Evolutionary conservation across 2,113 vertebrate genomes (phyloP).

Genomic region (Neogobius melanostomus): DNA sequence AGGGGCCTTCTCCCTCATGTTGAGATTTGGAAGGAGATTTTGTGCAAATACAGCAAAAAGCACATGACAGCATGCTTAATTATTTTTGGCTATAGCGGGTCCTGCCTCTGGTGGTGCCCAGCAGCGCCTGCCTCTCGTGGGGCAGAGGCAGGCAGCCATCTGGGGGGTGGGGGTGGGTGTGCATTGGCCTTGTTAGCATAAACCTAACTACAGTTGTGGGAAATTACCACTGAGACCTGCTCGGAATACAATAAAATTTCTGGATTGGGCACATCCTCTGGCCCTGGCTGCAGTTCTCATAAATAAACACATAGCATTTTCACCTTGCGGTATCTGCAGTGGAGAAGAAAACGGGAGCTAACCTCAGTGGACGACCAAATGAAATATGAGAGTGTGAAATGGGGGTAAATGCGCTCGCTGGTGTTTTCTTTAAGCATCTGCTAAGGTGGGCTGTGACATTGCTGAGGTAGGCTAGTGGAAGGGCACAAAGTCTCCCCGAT

Average conservation of each 20-base stretch:
- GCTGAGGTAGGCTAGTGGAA: conserved; percentile 68
- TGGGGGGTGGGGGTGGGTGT: conserved; percentile 46
- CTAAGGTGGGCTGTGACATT: conserved; percentile 70
- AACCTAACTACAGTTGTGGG: conserved; percentile 56
- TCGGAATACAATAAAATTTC: conserved; percentile 55
- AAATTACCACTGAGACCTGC: conserved; percentile 63
- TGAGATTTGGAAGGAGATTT: conserved; percentile 75
- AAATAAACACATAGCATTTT: conserved; percentile 65
- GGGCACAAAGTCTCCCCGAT: conserved; percentile 63
- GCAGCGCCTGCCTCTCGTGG: conserved; percentile 63
- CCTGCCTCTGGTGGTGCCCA: conserved; percentile 64
- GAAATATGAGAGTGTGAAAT: conserved; percentile 73
- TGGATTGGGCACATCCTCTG: conserved; percentile 46
- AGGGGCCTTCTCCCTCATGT: conserved; percentile 73
- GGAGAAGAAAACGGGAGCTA: conserved; percentile 59
- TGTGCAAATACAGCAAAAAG: conserved; percentile 76
- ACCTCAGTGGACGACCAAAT: conserved; percentile 64
- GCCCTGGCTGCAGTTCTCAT: conserved; percentile 51
- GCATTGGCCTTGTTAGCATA: conserved; percentile 69
- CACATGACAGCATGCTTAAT: conserved; percentile 77
- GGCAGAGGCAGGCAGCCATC: conserved; percentile 53
- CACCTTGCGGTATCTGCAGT: conserved; percentile 59
- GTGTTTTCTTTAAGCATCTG: conserved; percentile 73
- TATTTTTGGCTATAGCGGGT: conserved; percentile 73
- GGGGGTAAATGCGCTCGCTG: conserved; percentile 68